A percentile compares a stretch with the other conserved stretches of the same genome.
Conservation (phyloP, 2,888 invertebrate species). For the Drosophila cognata region DNA sequence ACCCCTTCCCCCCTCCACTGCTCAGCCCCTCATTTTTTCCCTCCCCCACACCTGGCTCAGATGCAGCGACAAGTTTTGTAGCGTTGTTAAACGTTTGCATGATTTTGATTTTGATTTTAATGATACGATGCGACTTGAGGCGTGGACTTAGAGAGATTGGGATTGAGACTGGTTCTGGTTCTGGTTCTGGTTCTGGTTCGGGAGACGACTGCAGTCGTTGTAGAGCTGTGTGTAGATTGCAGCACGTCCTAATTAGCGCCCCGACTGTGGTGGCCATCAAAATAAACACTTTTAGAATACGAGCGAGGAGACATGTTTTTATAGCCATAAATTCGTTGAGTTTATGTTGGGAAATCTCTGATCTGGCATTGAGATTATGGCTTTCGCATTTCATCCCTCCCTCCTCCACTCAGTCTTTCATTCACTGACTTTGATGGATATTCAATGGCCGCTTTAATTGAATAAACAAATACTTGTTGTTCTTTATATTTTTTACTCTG, state of each 20-base stretch:
- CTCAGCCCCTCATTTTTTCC: background rate
- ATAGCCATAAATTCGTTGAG: conserved; percentile 64
- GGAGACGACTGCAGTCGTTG: conserved; percentile 2
- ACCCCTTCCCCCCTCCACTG: background rate
- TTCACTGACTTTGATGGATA: conserved; percentile 50
- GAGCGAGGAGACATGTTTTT: conserved; percentile 70
- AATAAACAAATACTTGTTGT: conserved; percentile 54
- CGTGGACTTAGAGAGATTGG: conserved; percentile 16
- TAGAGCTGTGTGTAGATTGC: conserved; percentile 8
- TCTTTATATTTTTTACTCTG: background rate
- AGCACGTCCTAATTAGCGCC: conserved; percentile 75
- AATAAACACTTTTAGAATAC: conserved; percentile 82
- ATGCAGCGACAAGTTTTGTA: conserved; percentile 76
- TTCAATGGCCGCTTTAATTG: conserved; percentile 55
- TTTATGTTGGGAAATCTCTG: conserved; percentile 73
- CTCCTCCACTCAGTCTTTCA: background rate
- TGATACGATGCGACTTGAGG: conserved; percentile 49
- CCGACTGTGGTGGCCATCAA: conserved; percentile 76
- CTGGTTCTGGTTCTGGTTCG: background rate
- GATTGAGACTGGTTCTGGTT: background rate
- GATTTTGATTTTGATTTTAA: conserved; percentile 74
- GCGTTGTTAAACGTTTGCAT: conserved; percentile 80
- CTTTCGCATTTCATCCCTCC: conserved; percentile 5
- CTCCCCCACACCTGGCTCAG: background rate
- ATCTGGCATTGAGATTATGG: conserved; percentile 47